Percentiles rank a stretch among this genome's conserved stretches.
These are phyloP conservation scores for Monochamus saltuarius DNA, from an alignment of 1,140 invertebrate genomes.

Conservation along the genomic window DNA sequence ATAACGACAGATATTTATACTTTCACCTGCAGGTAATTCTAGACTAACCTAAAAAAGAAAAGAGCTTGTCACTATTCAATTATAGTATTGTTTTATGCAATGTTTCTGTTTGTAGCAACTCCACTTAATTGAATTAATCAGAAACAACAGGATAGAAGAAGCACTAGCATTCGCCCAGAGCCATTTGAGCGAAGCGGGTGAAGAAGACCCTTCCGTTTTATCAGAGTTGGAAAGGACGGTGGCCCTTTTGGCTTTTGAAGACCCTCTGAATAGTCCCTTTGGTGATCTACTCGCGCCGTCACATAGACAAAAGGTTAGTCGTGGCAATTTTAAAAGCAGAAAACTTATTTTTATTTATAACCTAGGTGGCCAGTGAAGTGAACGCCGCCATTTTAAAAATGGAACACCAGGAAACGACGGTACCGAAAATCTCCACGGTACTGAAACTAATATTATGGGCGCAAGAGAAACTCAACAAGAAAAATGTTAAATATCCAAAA, in stretches of 20 bases:
- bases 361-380: conserved; percentile 92
- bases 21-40: conserved; percentile 87
- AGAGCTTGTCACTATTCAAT: neutral
- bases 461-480: conserved; percentile 92
- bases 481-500: conserved; percentile 89
- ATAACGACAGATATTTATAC: conserved; percentile 92
- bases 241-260: conserved; percentile 94
- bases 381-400: conserved; percentile 94
- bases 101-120: conserved; percentile 69
- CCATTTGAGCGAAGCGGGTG: conserved; percentile 88
- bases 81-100: neutral
- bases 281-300: conserved; percentile 90
- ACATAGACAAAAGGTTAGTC: conserved; percentile 85
- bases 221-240: conserved; percentile 83
- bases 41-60: conserved; percentile 1
- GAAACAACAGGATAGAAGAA: conserved; percentile 86
- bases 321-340: neutral
- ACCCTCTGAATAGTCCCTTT: conserved; percentile 92
- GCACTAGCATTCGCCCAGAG: conserved; percentile 95
- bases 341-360: conserved; percentile 33
- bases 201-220: conserved; percentile 78
- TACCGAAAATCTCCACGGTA: conserved; percentile 86
- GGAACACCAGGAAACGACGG: conserved; percentile 86
- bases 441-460: conserved; percentile 94
- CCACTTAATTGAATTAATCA: conserved; percentile 91